Percentiles rank a stretch among this genome's conserved stretches.
Evolutionary conservation across 2,113 vertebrate species (phyloP).

Genomic region (Oryzias melastigma): DNA sequence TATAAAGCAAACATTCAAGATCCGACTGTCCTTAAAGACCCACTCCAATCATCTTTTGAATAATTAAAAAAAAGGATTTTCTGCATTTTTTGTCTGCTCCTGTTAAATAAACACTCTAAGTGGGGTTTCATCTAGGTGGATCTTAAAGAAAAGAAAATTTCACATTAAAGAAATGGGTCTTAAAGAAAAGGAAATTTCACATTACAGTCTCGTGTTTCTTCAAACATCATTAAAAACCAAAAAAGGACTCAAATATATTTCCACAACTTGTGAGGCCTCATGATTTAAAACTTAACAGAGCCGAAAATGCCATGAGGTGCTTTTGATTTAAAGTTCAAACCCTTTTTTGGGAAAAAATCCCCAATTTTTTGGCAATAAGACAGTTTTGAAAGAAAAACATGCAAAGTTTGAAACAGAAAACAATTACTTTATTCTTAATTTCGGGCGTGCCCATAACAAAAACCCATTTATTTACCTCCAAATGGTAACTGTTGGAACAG

Average conservation of each 20-base stretch:
- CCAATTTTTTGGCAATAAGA: neutral
- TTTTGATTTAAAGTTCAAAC: neutral
- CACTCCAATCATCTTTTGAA: too few relatives aligned
- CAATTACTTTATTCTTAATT: constrained; percentile 48
- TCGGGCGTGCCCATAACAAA: constrained; percentile 46
- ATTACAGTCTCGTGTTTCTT: neutral
- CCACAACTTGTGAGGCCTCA: constrained; percentile 11
- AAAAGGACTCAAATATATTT: neutral
- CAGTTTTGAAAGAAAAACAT: constrained; percentile 18
- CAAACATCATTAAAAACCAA: constrained; percentile 4
- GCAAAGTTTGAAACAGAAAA: constrained; percentile 8
- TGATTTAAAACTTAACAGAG: neutral
- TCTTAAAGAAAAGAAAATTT: neutral
- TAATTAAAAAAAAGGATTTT: too few relatives aligned
- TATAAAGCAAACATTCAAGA: neutral
- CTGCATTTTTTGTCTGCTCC: too few relatives aligned
- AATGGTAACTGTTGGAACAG: constrained; percentile 45
- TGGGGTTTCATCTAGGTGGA: too few relatives aligned
- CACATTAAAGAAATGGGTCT: neutral
- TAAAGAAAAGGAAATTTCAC: neutral
- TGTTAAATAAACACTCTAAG: too few relatives aligned
- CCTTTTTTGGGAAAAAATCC: neutral
- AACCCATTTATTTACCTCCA: constrained; percentile 56
- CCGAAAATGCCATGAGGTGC: neutral
- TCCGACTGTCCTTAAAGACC: too few relatives aligned